Conservation (phyloP, 1,140 invertebrate species). For the Drosophila oshimai region DNA sequence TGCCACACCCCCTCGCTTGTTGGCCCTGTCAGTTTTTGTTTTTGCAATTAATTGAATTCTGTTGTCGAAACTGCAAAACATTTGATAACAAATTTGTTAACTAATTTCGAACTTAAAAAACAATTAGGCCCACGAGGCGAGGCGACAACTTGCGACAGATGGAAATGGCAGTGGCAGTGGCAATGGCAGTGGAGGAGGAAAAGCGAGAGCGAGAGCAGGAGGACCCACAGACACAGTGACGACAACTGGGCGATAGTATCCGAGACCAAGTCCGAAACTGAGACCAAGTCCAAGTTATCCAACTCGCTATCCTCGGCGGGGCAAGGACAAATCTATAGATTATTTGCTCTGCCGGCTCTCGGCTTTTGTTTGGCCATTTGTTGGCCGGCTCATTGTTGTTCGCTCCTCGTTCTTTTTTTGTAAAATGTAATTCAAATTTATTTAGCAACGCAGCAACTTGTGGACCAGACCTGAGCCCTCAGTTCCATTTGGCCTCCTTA, state of each 20-base stretch:
- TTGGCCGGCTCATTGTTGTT: constrained; percentile 18
- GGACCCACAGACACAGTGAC: constrained; percentile 9
- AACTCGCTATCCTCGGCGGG: constrained; percentile 10
- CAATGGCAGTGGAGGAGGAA: background rate
- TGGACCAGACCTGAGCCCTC: constrained; percentile 15
- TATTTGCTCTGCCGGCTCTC: constrained; percentile 49
- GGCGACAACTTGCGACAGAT: constrained; percentile 67
- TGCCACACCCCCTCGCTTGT: constrained; percentile 5
- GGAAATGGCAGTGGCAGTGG: too few species aligned
- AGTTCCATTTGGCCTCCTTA: constrained; percentile 68
- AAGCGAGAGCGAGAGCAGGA: background rate
- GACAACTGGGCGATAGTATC: constrained; percentile 39
- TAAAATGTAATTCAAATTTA: constrained; percentile 75
- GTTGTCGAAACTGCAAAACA: constrained; percentile 81
- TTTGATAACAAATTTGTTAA: constrained; percentile 82
- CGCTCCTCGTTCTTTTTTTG: constrained; percentile 15
- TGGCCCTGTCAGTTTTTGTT: constrained; percentile 73
- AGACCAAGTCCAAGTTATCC: constrained; percentile 7
- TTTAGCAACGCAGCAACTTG: constrained; percentile 49
- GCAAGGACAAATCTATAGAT: constrained; percentile 64
- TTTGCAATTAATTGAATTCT: constrained; percentile 81
- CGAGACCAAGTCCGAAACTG: background rate
- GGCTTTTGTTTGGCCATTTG: constrained; percentile 47
- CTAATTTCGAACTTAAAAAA: constrained; percentile 82
- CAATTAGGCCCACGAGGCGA: constrained; percentile 66